Base-by-base conservation (phyloP, 64 coral and sea anemone species). In the Pachyseris speciosa region DNA sequence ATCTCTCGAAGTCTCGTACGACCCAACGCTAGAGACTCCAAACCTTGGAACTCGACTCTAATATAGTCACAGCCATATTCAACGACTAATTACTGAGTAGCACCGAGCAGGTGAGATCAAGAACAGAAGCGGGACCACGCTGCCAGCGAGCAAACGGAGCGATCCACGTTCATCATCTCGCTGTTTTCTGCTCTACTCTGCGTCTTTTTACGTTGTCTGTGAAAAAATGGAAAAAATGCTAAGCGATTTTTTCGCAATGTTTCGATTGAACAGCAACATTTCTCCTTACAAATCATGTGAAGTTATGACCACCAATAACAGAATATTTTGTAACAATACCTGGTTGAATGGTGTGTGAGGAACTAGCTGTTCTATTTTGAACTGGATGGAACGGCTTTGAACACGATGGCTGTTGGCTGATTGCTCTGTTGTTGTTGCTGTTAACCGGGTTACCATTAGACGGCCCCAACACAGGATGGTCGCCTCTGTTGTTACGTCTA, bases 151-250 rank as follows among this genome's bases (percentile, higher is more conserved):
- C n/a, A n/a, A n/a, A 30, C 24, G 7, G 5, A 69, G 13, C 28
- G 29, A 37, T 49, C 51, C 22, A n/a, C n/a, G n/a, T 7, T 37
- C 4, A 8, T 66, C 74, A 89, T 33, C 41, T 89, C 37, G 10
- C 17, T 47, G 38, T 49, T 19, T 77, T 53, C 4, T 19, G 69
- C 16, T 89, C 86, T 28, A 89, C 39, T 89, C 72, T 47, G 20
- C 86, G 25, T 20, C 69, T 55, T 48, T 89, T 89, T 8, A 39
- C 43, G 44, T 89, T 89, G 31, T 78, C 86, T 89, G 50, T 4
- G 58, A 59, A 61, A 51, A 72, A 25, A 43, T 63, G 53, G 50
- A 20, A 6, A 39, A 17, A 40, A 64, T 15, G 9, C 0, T n/a
- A 26, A 20, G 0, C 2, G 29, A 45, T 7, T 50, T 33, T 4